phyloP scores from a whole-genome alignment of 2,113 vertebrate genomes.

The Isichthys henryi region DNA sequence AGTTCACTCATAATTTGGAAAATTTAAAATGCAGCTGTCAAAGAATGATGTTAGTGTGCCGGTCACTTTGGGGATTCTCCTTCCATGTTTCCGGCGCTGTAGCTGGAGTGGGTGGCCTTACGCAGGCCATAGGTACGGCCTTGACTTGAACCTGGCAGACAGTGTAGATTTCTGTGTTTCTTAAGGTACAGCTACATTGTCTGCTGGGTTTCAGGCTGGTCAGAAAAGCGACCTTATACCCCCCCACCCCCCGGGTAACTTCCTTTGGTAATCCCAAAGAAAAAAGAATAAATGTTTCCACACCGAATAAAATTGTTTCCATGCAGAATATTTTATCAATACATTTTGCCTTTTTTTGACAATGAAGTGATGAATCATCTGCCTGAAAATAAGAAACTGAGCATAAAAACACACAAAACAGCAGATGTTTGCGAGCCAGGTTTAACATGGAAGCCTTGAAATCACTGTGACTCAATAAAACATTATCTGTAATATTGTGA shows the following conservation, averaged over 20 bases:
- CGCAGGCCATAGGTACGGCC: not conserved
- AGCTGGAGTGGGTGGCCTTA: not conserved
- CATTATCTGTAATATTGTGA: not conserved
- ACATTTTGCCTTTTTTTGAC: not conserved
- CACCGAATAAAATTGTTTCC: not conserved
- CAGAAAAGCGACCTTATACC: slow-evolving; percentile 34
- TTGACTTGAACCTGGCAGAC: slow-evolving; percentile 87
- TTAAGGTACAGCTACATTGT: slow-evolving; percentile 99
- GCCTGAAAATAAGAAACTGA: not conserved
- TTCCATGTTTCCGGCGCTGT: not conserved
- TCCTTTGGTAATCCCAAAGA: not conserved
- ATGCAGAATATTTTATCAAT: not conserved
- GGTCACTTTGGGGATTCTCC: not conserved
- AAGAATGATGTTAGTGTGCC: not conserved
- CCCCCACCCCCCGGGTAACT: not conserved
- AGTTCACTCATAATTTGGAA: not conserved
- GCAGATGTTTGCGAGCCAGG: not conserved
- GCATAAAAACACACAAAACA: not conserved
- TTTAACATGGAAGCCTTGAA: not conserved
- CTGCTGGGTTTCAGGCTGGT: slow-evolving; percentile 97
- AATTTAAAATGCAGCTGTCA: not conserved
- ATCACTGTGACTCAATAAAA: not conserved
- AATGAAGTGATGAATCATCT: not conserved
- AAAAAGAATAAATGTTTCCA: not conserved
- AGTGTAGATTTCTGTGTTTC: slow-evolving; percentile 98